Conservation (phyloP, 2,888 invertebrate species). For the Drosophila cognata region DNA sequence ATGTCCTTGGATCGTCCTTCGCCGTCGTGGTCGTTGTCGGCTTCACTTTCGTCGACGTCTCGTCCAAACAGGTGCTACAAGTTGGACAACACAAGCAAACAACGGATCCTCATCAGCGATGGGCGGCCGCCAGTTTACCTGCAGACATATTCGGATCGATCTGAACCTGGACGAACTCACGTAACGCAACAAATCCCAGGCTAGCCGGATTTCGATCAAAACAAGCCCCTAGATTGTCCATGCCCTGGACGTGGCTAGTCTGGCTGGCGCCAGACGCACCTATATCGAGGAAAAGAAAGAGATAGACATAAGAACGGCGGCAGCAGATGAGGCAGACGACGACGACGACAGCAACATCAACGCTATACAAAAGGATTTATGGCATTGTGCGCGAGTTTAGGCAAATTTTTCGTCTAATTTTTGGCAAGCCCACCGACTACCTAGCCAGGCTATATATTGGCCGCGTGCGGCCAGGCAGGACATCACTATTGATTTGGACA, state of each 20-base stretch:
- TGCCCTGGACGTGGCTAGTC: slow-evolving; percentile 63
- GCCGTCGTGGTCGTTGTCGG: slow-evolving; percentile 10
- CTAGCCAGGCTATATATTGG: slow-evolving; percentile 58
- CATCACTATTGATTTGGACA: slow-evolving; percentile 60
- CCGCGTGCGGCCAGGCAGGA: slow-evolving; percentile 23
- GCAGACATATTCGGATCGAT: slow-evolving; percentile 13
- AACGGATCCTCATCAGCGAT: slow-evolving; percentile 65
- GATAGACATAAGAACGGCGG: slow-evolving; percentile 29
- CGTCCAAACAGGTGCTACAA: slow-evolving; percentile 70
- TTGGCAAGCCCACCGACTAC: slow-evolving; percentile 58
- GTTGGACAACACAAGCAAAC: slow-evolving; percentile 52
- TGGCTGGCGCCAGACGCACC: slow-evolving; percentile 42
- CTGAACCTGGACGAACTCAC: slow-evolving; percentile 46
- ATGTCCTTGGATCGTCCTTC: slow-evolving; percentile 37
- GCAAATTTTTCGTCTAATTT: slow-evolving; percentile 60
- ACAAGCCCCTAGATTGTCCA: slow-evolving; percentile 72
- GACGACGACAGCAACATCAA: slow-evolving; percentile 19
- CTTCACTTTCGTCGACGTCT: slow-evolving; percentile 62
- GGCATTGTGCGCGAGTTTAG: slow-evolving; percentile 65
- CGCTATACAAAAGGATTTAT: slow-evolving; percentile 69
- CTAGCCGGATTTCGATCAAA: slow-evolving; percentile 73
- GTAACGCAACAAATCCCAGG: slow-evolving; percentile 63
- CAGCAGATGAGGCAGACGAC: slow-evolving; percentile 25
- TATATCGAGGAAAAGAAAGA: slow-evolving; percentile 15
- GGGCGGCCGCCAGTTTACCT: slow-evolving; percentile 51